Conservation (phyloP, 2,797 vertebrate genomes). For the Rhincodon typus region DNA sequence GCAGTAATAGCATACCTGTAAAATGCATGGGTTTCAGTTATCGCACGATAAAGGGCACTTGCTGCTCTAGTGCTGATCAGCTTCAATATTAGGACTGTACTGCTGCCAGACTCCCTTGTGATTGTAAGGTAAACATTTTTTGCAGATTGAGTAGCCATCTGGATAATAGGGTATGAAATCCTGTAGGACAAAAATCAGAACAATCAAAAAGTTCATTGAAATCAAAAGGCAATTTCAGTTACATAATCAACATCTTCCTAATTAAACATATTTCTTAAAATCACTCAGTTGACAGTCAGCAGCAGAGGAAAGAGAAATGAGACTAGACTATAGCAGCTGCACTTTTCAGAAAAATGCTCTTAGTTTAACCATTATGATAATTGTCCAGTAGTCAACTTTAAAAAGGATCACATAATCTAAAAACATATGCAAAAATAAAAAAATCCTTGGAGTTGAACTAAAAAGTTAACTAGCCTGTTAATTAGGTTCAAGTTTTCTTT, state of each 20-base stretch:
- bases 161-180: conserved; percentile 89
- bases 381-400: neutral
- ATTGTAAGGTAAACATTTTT: conserved; percentile 93
- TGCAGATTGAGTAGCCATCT: conserved; percentile 95
- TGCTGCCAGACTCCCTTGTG: conserved; percentile 87
- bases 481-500: conserved; percentile 85
- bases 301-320: neutral
- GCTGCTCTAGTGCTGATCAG: conserved; percentile 93
- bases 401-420: neutral
- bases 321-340: too few relatives aligned
- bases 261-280: neutral
- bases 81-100: conserved; percentile 88
- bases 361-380: too few relatives aligned
- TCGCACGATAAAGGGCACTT: conserved; percentile 89
- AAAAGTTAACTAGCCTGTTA: conserved; percentile 69
- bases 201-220: neutral
- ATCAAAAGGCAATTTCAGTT: neutral
- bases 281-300: too few relatives aligned
- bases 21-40: conserved; percentile 96
- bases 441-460: neutral
- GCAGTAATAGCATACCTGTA: conserved; percentile 70
- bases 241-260: neutral
- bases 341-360: neutral
- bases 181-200: conserved; percentile 50
- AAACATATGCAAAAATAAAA: neutral